Percentiles rank a stretch among this genome's conserved stretches.
Conservation (phyloP, 2,888 invertebrate genomes). For the Harpalus rufipes region DNA sequence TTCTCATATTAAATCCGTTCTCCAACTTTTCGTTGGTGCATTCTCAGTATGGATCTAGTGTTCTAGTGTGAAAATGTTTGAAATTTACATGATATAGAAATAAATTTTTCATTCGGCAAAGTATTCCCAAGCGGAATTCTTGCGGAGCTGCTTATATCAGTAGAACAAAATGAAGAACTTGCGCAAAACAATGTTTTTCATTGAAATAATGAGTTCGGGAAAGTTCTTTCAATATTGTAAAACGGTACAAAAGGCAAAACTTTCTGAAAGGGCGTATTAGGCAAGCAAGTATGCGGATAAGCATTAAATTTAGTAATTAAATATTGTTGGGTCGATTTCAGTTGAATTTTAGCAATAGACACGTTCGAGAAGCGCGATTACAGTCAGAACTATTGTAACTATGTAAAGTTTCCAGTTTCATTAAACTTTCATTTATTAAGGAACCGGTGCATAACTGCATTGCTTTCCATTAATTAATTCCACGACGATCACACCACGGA, state of each 20-base stretch:
- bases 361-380: conserved; percentile 25
- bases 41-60: background rate
- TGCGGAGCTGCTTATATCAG: background rate
- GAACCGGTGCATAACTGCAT: conserved; percentile 64
- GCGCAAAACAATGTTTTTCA: background rate
- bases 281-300: background rate
- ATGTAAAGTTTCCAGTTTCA: conserved; percentile 38
- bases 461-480: conserved; percentile 62
- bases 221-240: conserved; percentile 6
- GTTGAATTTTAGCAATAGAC: conserved; percentile 26
- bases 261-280: background rate
- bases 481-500: conserved; percentile 45
- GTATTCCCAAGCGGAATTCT: background rate
- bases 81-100: conserved; percentile 7
- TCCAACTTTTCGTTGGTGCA: no score
- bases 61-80: background rate
- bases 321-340: background rate
- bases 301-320: background rate
- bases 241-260: conserved; percentile 1
- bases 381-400: conserved; percentile 37
- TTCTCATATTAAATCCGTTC: no score
- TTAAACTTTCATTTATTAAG: conserved; percentile 55
- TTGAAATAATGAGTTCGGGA: conserved; percentile 2
- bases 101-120: background rate
- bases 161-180: background rate